Percentiles rank a stretch among this genome's conserved stretches.
Evolutionary conservation across 2,888 invertebrate species (phyloP).

Genomic region (Colletes collaris): DNA sequence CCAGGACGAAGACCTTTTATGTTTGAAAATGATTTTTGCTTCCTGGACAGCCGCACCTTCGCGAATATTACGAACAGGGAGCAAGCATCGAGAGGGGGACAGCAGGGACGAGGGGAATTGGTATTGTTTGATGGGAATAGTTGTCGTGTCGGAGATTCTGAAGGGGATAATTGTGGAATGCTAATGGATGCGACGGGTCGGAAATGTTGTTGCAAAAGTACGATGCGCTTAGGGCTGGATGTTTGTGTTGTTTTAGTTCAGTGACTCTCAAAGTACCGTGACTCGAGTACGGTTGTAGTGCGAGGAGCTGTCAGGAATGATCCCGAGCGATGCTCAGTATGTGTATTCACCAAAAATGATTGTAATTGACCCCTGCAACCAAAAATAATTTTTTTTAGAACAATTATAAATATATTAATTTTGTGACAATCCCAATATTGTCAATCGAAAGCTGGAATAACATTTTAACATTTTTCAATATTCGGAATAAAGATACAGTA

Average conservation of each 20-base stretch:
- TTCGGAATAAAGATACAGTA: no score
- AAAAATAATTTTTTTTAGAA: no score
- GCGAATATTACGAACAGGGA: constrained; percentile 25
- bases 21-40: constrained; percentile 58
- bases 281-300: no score
- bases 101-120: constrained; percentile 22
- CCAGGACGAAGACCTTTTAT: constrained; percentile 50
- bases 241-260: neutral
- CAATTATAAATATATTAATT: no score
- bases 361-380: no score
- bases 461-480: no score
- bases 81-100: neutral
- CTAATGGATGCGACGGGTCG: constrained; percentile 44
- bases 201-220: constrained; percentile 45
- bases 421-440: no score
- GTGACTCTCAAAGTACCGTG: no score
- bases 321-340: no score
- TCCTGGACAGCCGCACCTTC: constrained; percentile 22
- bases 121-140: constrained; percentile 55
- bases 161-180: constrained; percentile 54
- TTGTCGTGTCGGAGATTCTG: constrained; percentile 51
- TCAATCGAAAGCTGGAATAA: no score
- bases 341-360: no score
- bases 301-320: no score
- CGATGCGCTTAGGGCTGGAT: constrained; percentile 33